Percentiles rank a stretch among this genome's conserved stretches.
Conservation (phyloP, 2,113 vertebrate genomes). For the Clarias magur region DNA sequence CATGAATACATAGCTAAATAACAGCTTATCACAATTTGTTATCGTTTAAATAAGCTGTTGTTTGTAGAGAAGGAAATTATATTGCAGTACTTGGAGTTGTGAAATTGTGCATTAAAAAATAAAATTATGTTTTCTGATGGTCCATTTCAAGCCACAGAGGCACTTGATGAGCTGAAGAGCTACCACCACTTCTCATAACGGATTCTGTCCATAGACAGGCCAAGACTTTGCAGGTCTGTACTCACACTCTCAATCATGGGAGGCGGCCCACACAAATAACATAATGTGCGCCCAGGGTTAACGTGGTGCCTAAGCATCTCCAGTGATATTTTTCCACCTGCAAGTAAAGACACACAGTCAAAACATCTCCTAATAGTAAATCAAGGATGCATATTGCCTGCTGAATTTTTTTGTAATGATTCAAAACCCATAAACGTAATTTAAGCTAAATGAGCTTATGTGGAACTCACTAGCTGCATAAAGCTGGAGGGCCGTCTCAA, state of each 20-base stretch:
- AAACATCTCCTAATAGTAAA: constrained; percentile 35
- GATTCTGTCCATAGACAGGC: constrained; percentile 78
- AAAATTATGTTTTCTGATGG: neutral
- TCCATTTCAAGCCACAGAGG: neutral
- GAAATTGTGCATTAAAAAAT: constrained; percentile 19
- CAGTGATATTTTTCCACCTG: constrained; percentile 85
- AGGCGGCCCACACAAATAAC: constrained; percentile 94
- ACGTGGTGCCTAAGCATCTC: constrained; percentile 75
- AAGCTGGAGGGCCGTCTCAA: constrained; percentile 77
- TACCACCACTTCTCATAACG: constrained; percentile 98
- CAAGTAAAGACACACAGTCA: constrained; percentile 46
- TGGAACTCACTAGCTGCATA: constrained; percentile 78
- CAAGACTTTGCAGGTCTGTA: constrained; percentile 72
- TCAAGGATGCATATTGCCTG: neutral
- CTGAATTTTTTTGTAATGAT: neutral
- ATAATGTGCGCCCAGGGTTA: constrained; percentile 79
- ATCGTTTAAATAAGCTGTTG: neutral
- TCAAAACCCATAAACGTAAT: neutral
- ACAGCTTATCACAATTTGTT: neutral
- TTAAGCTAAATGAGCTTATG: neutral
- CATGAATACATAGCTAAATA: neutral
- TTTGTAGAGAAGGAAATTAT: neutral
- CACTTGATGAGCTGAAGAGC: constrained; percentile 17
- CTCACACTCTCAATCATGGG: constrained; percentile 90
- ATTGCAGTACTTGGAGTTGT: neutral